phyloP scores from a whole-genome alignment of 30 jellyfish, hydroid and myxozoan genomes.

The Aurelia aurita region DNA sequence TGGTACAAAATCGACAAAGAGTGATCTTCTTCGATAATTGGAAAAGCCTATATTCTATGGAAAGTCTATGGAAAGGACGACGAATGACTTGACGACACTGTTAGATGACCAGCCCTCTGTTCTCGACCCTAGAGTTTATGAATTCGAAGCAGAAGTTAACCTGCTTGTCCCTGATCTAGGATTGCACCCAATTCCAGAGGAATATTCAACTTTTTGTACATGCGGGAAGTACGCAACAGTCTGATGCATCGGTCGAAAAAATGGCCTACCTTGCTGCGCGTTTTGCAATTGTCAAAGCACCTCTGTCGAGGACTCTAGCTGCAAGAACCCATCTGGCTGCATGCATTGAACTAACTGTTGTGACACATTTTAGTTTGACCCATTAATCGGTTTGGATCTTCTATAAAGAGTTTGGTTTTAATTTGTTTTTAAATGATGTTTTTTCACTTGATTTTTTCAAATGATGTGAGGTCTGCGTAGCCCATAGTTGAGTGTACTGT shows the following conservation, averaged over 20 bases:
- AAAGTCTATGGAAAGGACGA: neutral
- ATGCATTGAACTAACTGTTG: too few species aligned
- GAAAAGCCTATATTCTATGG: too few species aligned
- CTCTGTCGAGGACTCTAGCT: slow-evolving; percentile 28
- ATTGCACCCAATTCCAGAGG: slow-evolving; percentile 45
- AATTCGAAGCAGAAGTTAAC: slow-evolving; percentile 1
- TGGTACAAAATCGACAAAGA: too few species aligned
- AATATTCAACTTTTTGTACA: slow-evolving; percentile 19
- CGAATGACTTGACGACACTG: slow-evolving; percentile 11
- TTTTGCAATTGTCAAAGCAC: slow-evolving; percentile 50
- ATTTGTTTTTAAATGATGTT: too few species aligned
- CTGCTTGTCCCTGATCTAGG: slow-evolving; percentile 42
- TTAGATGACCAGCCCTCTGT: slow-evolving; percentile 15
- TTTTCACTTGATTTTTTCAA: too few species aligned
- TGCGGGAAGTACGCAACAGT: slow-evolving; percentile 35
- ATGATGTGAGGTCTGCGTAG: too few species aligned
- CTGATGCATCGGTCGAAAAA: slow-evolving; percentile 23
- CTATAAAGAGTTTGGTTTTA: too few species aligned
- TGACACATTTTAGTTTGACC: neutral
- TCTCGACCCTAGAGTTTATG: slow-evolving; percentile 33
- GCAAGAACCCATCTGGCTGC: slow-evolving; percentile 48
- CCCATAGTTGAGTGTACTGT: too few species aligned
- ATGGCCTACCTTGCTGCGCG: slow-evolving; percentile 44
- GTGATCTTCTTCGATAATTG: too few species aligned
- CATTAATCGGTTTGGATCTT: too few species aligned